A percentile compares a stretch with the other conserved stretches of the same genome.
Conservation (phyloP, 2,113 vertebrate species). For the Herpetotheres cachinnans region DNA sequence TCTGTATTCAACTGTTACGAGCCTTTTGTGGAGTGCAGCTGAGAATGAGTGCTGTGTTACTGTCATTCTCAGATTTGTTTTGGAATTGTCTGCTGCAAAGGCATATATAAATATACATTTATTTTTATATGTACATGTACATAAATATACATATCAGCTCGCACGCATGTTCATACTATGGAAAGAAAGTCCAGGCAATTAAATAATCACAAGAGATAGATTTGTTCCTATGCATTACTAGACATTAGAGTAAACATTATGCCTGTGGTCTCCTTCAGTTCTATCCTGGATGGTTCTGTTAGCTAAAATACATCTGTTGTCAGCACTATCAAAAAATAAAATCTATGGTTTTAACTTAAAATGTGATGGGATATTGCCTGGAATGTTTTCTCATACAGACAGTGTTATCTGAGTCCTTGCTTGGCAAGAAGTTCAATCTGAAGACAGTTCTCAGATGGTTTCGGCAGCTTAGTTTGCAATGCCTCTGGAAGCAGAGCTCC, state of each 20-base stretch:
- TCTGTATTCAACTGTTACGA: not conserved
- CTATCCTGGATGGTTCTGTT: not conserved
- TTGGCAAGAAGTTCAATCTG: slow-evolving; percentile 42
- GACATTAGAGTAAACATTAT: not conserved
- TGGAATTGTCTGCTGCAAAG: not conserved
- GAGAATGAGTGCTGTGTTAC: not conserved
- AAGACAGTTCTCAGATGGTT: slow-evolving; percentile 32
- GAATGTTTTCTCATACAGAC: slow-evolving; percentile 36
- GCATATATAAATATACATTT: not conserved
- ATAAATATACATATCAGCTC: not conserved
- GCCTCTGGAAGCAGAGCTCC: not conserved
- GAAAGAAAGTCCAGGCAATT: not conserved
- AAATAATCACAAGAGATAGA: not conserved
- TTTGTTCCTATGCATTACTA: not conserved
- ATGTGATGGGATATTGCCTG: slow-evolving; percentile 18
- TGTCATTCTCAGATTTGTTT: not conserved
- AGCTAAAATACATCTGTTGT: slow-evolving; percentile 20
- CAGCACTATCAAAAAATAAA: not conserved
- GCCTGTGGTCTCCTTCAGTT: not conserved
- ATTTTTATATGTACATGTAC: not conserved
- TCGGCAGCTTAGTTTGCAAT: not conserved
- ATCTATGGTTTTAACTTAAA: slow-evolving; percentile 18
- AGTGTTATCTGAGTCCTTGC: slow-evolving; percentile 44
- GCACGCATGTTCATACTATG: not conserved
- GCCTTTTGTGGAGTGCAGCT: not conserved